phyloP scores from a whole-genome alignment of 2,888 invertebrate species.

The Ceraclea dissimilis region DNA sequence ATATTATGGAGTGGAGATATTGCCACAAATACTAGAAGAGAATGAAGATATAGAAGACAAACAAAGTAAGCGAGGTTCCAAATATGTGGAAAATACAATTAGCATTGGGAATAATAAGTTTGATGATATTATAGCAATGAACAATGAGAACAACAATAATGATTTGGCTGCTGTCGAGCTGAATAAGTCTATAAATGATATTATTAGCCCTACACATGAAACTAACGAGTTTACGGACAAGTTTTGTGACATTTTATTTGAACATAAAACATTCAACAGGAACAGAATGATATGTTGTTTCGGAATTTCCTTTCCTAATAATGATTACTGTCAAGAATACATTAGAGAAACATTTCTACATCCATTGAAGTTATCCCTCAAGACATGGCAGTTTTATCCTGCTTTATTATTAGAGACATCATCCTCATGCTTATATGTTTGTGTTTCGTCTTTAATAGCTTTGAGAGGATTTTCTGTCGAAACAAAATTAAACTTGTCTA shows the following conservation, averaged over 20 bases:
- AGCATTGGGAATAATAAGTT: not conserved
- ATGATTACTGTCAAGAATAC: not conserved
- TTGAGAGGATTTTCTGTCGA: constrained; percentile 38
- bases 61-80: constrained; percentile 22
- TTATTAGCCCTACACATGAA: too few species aligned
- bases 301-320: too few species aligned
- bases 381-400: constrained; percentile 45
- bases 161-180: too few species aligned
- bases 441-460: constrained; percentile 37
- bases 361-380: constrained; percentile 41
- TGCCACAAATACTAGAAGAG: constrained; percentile 49
- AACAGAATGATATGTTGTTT: too few species aligned
- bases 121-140: too few species aligned
- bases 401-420: constrained; percentile 38
- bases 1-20: constrained; percentile 45
- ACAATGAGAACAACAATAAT: too few species aligned
- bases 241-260: too few species aligned
- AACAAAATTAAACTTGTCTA: constrained; percentile 37
- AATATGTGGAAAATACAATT: not conserved
- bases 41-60: constrained; percentile 36
- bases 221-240: too few species aligned
- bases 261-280: too few species aligned
- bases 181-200: too few species aligned
- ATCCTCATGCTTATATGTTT: constrained; percentile 37
- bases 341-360: constrained; percentile 32